A percentile compares a stretch with the other conserved stretches of the same genome.
phyloP scores from a whole-genome alignment of 2,113 vertebrate species.

The Dendropsophus ebraccatus region DNA sequence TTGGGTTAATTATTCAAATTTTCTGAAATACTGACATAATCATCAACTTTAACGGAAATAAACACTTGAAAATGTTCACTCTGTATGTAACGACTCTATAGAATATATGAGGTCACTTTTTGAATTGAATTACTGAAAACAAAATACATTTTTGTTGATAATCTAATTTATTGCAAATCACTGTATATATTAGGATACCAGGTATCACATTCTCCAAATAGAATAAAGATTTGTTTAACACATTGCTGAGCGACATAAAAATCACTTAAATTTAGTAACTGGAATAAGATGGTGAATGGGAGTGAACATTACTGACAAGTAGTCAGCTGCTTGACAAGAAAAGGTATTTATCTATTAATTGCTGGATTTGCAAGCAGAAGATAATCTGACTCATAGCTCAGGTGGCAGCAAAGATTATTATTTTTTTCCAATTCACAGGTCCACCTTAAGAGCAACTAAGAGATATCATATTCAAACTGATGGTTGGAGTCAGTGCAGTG shows the following conservation, averaged over 20 bases:
- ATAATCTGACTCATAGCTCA: constrained; percentile 21
- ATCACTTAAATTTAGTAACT: neutral
- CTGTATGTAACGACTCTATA: too few species aligned
- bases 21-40: too few species aligned
- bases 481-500: neutral
- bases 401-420: constrained; percentile 4
- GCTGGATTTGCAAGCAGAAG: constrained; percentile 10
- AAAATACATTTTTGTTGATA: too few species aligned
- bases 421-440: neutral
- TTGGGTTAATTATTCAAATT: too few species aligned
- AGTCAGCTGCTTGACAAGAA: constrained; percentile 13
- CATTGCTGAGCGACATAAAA: neutral
- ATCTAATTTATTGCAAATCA: too few species aligned
- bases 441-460: constrained; percentile 15
- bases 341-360: constrained; percentile 36
- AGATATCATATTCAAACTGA: neutral
- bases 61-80: too few species aligned
- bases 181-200: neutral
- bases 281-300: neutral
- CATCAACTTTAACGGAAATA: too few species aligned
- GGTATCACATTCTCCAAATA: neutral
- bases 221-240: neutral
- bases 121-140: too few species aligned
- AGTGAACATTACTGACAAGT: constrained; percentile 18
- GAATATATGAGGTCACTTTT: too few species aligned